These are phyloP conservation scores for Nemotelus nigrinus DNA, from an alignment of 2,888 invertebrate species.

Conservation along the genomic window DNA sequence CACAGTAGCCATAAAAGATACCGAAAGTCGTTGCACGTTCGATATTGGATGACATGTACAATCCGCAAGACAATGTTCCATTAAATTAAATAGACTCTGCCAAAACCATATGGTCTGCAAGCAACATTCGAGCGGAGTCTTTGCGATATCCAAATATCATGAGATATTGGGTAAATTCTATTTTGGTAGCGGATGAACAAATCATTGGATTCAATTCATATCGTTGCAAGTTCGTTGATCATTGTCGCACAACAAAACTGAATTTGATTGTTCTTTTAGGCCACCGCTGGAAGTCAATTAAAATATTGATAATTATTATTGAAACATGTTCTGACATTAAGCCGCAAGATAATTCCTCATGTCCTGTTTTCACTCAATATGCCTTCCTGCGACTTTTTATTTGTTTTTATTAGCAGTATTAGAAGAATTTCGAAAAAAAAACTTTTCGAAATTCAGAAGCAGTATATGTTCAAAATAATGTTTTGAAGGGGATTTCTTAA, in stretches of 20 bases:
- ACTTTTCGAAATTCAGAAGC: too few species aligned
- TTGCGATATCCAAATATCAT: background rate
- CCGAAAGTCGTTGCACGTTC: background rate
- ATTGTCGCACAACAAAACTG: conserved; percentile 17
- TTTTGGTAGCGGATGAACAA: background rate
- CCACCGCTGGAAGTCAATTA: too few species aligned
- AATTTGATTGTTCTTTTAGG: background rate
- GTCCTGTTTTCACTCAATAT: too few species aligned
- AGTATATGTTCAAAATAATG: too few species aligned
- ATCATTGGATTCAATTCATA: background rate
- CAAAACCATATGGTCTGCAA: background rate
- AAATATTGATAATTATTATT: too few species aligned
- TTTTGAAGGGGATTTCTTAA: too few species aligned
- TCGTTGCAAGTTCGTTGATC: conserved; percentile 1
- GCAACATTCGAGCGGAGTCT: background rate
- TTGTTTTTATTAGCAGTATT: too few species aligned
- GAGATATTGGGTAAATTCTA: background rate
- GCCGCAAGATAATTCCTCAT: too few species aligned
- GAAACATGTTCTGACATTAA: too few species aligned
- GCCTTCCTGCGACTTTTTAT: too few species aligned
- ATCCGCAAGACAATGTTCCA: background rate
- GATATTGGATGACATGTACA: background rate
- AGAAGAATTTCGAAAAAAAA: too few species aligned
- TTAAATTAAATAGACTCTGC: background rate
- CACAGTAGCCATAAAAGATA: background rate